These are phyloP conservation scores for Vanessa tameamea DNA, from an alignment of 1,140 invertebrate genomes.

Conservation along the genomic window DNA sequence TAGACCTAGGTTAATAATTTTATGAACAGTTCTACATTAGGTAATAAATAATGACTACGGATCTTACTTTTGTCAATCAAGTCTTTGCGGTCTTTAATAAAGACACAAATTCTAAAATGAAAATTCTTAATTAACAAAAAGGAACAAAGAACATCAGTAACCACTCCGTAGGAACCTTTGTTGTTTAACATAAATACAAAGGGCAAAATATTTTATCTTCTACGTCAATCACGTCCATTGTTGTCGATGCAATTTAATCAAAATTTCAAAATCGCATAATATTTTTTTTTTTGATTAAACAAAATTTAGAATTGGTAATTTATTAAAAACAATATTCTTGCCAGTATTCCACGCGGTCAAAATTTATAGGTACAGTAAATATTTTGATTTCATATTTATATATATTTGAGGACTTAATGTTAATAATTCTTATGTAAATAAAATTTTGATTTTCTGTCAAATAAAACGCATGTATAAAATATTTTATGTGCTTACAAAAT, in stretches of 20 bases:
- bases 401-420: no score
- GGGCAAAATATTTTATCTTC: conserved; percentile 35
- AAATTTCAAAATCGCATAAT: conserved; percentile 16
- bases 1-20: background rate
- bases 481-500: background rate
- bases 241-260: conserved; percentile 31
- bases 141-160: conserved; percentile 25
- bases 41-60: conserved; percentile 8
- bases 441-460: no score
- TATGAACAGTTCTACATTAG: background rate
- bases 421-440: no score
- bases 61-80: conserved; percentile 22
- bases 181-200: conserved; percentile 36
- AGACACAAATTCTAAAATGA: conserved; percentile 31
- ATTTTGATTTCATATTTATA: no score
- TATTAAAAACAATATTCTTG: no score
- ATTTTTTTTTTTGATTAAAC: conserved; percentile 4
- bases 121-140: conserved; percentile 34
- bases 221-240: conserved; percentile 22
- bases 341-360: no score
- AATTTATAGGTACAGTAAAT: no score
- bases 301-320: no score
- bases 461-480: background rate
- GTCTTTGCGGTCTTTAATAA: conserved; percentile 20
- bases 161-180: conserved; percentile 25